Conservation (phyloP, 2,113 vertebrate species). For the Trichomycterus rosablanca region DNA sequence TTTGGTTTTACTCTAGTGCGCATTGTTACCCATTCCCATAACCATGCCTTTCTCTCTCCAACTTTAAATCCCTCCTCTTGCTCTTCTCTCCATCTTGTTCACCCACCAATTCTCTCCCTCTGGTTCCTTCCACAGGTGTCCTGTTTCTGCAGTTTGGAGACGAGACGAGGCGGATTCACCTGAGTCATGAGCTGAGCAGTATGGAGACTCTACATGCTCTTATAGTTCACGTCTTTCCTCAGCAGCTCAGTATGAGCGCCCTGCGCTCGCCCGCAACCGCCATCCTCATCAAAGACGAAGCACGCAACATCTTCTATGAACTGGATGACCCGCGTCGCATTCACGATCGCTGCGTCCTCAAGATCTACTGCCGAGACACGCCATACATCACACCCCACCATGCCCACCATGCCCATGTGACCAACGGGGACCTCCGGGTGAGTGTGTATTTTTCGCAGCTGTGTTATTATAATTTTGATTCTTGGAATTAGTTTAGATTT, state of each 20-base stretch:
- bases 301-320: slow-evolving; percentile 93
- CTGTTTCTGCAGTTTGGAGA: slow-evolving; percentile 96
- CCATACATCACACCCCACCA: slow-evolving; percentile 88
- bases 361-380: slow-evolving; percentile 90
- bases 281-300: slow-evolving; percentile 96
- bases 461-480: too few species aligned
- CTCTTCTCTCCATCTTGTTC: neutral
- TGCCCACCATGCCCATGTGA: slow-evolving; percentile 76
- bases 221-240: slow-evolving; percentile 97
- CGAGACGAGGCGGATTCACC: slow-evolving; percentile 89
- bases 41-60: too few species aligned
- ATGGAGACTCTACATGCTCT: slow-evolving; percentile 95
- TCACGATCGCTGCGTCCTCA: slow-evolving; percentile 94
- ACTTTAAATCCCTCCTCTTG: neutral
- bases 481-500: too few species aligned
- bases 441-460: slow-evolving; percentile 43
- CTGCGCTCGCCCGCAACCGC: slow-evolving; percentile 92
- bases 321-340: slow-evolving; percentile 94
- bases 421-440: slow-evolving; percentile 93
- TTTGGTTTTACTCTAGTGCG: too few species aligned
- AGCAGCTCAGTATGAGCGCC: slow-evolving; percentile 96
- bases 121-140: slow-evolving; percentile 68
- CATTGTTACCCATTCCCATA: too few species aligned
- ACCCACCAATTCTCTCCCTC: neutral
- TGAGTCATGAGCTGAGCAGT: slow-evolving; percentile 96